Percentiles rank a stretch among this genome's conserved stretches.
phyloP scores from a whole-genome alignment of 1,140 invertebrate genomes.

The Zelostemma sp. region DNA sequence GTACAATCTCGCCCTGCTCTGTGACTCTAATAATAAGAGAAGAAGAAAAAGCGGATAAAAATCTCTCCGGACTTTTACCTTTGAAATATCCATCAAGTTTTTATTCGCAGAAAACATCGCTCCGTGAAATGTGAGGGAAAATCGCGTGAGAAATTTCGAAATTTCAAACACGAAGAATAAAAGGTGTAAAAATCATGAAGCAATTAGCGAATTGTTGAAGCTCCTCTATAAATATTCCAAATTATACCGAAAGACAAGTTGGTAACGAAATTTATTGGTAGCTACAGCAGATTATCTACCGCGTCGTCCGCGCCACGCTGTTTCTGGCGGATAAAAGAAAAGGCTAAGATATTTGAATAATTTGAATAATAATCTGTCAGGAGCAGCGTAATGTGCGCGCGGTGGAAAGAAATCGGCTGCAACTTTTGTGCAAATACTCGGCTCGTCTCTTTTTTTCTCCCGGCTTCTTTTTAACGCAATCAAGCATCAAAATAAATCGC shows the following conservation, averaged over 20 bases:
- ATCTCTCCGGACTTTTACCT: too few relatives aligned
- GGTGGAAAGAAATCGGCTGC: slow-evolving; percentile 21
- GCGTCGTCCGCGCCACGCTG: too few relatives aligned
- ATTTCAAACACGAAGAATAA: too few relatives aligned
- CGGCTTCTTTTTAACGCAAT: background rate
- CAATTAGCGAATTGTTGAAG: background rate
- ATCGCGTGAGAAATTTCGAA: too few relatives aligned
- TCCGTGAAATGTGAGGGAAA: too few relatives aligned
- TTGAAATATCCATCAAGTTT: too few relatives aligned
- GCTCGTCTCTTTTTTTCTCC: too few relatives aligned
- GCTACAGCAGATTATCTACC: slow-evolving; percentile 39
- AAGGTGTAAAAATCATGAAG: background rate
- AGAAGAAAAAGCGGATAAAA: too few relatives aligned
- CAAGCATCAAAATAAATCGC: background rate
- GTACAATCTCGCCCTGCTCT: too few relatives aligned
- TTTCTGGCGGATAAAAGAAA: slow-evolving; percentile 39
- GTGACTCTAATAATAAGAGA: too few relatives aligned
- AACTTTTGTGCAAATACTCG: slow-evolving; percentile 24
- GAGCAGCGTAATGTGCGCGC: slow-evolving; percentile 12
- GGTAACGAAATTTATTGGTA: slow-evolving; percentile 39
- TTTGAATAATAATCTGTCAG: slow-evolving; percentile 46
- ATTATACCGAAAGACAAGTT: slow-evolving; percentile 32
- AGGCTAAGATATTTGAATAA: slow-evolving; percentile 43
- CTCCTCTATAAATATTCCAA: background rate
- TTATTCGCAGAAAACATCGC: too few relatives aligned